Conservation (phyloP, 2,113 vertebrate species). For the Ceyx melanurus region DNA sequence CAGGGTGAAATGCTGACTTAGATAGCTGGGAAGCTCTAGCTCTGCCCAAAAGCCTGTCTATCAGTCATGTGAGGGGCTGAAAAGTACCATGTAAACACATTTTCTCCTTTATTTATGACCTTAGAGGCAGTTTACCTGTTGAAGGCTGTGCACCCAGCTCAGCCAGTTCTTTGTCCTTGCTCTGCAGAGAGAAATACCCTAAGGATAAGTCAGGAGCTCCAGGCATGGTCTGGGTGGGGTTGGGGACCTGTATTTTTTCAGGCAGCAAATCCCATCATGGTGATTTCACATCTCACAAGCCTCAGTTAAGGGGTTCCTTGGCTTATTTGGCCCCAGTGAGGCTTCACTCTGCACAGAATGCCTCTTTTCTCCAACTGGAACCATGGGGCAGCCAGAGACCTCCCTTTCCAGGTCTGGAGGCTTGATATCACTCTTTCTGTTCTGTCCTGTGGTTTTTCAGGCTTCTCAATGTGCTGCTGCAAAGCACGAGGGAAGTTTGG, state of each 20-base stretch:
- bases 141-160: background rate
- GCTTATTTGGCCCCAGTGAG: background rate
- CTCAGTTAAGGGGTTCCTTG: background rate
- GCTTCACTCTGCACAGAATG: background rate
- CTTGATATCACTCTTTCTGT: accelerated
- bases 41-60: background rate
- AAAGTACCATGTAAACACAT: background rate
- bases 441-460: background rate
- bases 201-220: background rate
- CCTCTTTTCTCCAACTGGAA: background rate
- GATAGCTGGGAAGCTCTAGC: background rate
- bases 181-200: background rate
- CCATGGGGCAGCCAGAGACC: background rate
- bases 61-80: background rate
- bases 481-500: background rate
- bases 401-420: background rate
- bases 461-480: background rate
- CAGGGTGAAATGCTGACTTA: background rate
- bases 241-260: background rate
- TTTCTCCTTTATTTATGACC: background rate
- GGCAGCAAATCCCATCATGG: background rate
- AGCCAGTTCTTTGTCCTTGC: background rate
- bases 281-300: background rate
- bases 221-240: accelerated
- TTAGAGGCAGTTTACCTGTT: background rate